Base-by-base conservation (phyloP, 1,140 invertebrate genomes). In the Hetaerina americana region DNA sequence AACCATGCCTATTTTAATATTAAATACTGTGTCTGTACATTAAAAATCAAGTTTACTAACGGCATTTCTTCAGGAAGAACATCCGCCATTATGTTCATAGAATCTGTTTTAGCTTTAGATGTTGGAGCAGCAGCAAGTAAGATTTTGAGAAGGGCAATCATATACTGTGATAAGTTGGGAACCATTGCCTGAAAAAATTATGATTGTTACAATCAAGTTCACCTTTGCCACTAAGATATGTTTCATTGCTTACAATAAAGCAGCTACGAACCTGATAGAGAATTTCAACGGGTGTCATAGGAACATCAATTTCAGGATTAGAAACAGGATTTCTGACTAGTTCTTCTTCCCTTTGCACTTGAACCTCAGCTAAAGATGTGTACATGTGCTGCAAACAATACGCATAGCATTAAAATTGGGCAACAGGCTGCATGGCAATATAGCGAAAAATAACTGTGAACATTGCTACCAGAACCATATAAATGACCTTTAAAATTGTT, bases 81-180 rank as follows among this genome's bases (percentile, higher is more conserved):
- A 84, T 99, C 98, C 67, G 95, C 91, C 87, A 99, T 90, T 49
- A 99, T 98, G 82, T 99, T 99, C 76, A 99, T 96, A 70, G 96
- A 97, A 80, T 99, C 97, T 27, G 94, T 95, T 84, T 99, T 99
- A 22, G 95, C 90, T 83, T 98, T 99, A 24, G 94, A 97, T 3
- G 96, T 98, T 0, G 97, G 97, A 22, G 96, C 94, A 68, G 97
- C 95, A 67, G 97, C 97, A 66, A 99, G 84, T 26, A 99, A 85
- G 76, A 99, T 96, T 86, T 99, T 99, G 22, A 99, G 82, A 24
- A 99, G 79, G 24, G 96, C 94, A 76, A 99, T 99, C 90, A 97
- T 95, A 78, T 97, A 96, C 77, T 98, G 96, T 40, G 95, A 94
- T 76, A 98, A 83, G 82, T 93, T 95, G 0, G 94, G 93, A 72